phyloP scores from a whole-genome alignment of 2,888 invertebrate species.

The Lycia hirtaria region DNA sequence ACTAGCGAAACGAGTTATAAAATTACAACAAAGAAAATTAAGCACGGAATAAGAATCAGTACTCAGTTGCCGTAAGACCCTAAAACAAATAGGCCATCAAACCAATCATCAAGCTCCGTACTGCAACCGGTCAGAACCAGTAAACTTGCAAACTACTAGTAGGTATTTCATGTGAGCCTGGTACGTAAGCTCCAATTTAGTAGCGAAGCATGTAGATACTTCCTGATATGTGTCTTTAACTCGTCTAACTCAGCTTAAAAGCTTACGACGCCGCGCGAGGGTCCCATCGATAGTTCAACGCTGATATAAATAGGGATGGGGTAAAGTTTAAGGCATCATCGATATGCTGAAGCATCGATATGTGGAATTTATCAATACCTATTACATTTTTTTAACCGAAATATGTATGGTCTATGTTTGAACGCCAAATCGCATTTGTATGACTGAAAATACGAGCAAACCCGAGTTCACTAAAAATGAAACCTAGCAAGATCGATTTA shows the following conservation, averaged over 20 bases:
- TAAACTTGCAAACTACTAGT: background rate
- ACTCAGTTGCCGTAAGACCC: no score
- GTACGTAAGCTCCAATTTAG: slow-evolving; percentile 11
- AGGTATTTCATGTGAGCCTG: slow-evolving; percentile 7
- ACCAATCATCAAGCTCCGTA: background rate
- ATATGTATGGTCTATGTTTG: no score
- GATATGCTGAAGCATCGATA: no score
- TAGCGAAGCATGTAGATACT: slow-evolving; percentile 12
- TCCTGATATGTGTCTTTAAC: slow-evolving; percentile 29
- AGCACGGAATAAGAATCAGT: no score
- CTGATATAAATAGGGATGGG: slow-evolving; percentile 14
- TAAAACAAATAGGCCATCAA: no score
- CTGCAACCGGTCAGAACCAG: background rate
- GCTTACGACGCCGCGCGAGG: slow-evolving; percentile 22
- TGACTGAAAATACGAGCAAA: no score
- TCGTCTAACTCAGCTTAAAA: slow-evolving; percentile 26
- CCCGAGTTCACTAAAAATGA: background rate
- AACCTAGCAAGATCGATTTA: background rate
- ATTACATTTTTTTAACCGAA: no score
- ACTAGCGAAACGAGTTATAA: no score
- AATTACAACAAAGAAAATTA: no score
- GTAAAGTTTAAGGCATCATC: background rate
- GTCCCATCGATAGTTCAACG: slow-evolving; percentile 27
- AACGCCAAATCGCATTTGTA: no score
- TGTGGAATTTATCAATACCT: no score